Conservation (phyloP, 2,888 invertebrate genomes). For the Parthenolecanium corni region DNA sequence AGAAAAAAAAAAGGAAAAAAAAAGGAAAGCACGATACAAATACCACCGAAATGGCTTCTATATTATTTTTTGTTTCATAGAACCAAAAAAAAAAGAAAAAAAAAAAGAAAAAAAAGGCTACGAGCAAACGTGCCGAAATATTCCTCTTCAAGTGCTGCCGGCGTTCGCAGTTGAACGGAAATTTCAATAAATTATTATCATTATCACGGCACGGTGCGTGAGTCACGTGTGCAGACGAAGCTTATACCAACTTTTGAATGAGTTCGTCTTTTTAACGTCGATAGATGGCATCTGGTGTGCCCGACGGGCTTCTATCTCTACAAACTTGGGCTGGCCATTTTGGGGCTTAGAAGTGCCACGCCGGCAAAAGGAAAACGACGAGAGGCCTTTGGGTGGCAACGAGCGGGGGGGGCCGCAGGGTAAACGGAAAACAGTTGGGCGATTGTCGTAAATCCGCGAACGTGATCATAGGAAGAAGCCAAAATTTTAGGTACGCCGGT, state of each 20-base stretch:
- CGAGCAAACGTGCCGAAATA: too few species aligned
- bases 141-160: background rate
- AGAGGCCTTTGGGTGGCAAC: too few species aligned
- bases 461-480: slow-evolving; percentile 25
- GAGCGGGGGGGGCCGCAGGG: slow-evolving; percentile 13
- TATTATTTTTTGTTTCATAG: too few species aligned
- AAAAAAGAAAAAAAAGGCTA: too few species aligned
- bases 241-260: slow-evolving; percentile 3
- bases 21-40: too few species aligned
- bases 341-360: background rate
- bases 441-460: slow-evolving; percentile 29
- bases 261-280: slow-evolving; percentile 24
- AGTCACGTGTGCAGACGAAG: slow-evolving; percentile 9
- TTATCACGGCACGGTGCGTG: slow-evolving; percentile 15
- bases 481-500: slow-evolving; percentile 16
- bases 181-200: slow-evolving; percentile 26
- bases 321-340: background rate
- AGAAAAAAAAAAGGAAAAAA: too few species aligned
- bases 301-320: slow-evolving; percentile 3
- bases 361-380: background rate
- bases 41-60: too few species aligned
- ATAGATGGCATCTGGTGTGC: slow-evolving; percentile 28
- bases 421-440: slow-evolving; percentile 25
- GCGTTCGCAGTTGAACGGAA: background rate
- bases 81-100: too few species aligned